Conservation (phyloP, 1,140 invertebrate species). For the Drosophila azteca region DNA sequence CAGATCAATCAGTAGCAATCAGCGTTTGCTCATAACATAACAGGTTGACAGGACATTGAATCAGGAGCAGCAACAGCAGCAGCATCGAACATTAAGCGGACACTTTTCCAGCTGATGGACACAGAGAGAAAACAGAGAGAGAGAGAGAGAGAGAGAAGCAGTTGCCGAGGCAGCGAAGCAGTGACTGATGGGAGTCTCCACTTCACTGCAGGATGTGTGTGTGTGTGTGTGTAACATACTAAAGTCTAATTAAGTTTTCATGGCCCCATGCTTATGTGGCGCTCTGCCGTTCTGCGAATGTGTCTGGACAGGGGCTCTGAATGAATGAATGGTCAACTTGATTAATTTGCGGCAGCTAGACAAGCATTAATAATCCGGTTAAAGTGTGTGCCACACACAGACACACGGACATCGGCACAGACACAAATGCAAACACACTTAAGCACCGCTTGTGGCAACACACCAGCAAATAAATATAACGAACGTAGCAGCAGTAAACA, state of each 20-base stretch:
- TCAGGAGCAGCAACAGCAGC: conserved; percentile 2
- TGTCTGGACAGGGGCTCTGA: conserved; percentile 26
- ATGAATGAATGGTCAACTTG: conserved; percentile 81
- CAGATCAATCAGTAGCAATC: conserved; percentile 25
- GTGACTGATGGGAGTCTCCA: background rate
- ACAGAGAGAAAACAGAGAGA: conserved; percentile 5
- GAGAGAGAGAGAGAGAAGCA: background rate
- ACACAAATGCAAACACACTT: conserved; percentile 69
- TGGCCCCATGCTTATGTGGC: conserved; percentile 43
- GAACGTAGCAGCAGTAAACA: conserved; percentile 66
- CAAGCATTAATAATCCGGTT: conserved; percentile 81
- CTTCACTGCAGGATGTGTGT: background rate
- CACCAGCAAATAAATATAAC: conserved; percentile 53
- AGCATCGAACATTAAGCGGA: conserved; percentile 37
- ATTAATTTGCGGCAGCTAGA: conserved; percentile 79
- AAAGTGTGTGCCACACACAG: conserved; percentile 66
- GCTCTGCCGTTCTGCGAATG: background rate
- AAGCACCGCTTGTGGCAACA: conserved; percentile 75
- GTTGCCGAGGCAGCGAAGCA: too few species aligned
- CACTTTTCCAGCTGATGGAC: conserved; percentile 31
- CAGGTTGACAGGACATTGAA: conserved; percentile 28
- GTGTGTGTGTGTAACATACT: conserved; percentile 58
- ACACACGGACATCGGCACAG: conserved; percentile 24
- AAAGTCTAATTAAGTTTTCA: conserved; percentile 81
- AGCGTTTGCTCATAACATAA: conserved; percentile 36